phyloP scores from a whole-genome alignment of 2,888 invertebrate genomes.

The Eristalis tenax region DNA sequence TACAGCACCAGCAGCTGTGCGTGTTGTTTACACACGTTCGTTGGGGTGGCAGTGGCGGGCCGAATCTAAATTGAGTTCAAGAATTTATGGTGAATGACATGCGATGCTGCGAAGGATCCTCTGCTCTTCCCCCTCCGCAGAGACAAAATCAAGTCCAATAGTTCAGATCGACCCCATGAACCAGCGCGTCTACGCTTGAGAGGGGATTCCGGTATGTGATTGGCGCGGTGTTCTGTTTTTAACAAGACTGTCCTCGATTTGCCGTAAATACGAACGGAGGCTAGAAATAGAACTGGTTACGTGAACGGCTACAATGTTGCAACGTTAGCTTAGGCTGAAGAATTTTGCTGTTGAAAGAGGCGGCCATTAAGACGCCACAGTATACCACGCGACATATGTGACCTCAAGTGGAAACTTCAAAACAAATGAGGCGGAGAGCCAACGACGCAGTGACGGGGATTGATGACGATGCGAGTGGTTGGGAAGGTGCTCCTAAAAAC shows the following conservation, averaged over 20 bases:
- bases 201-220: slow-evolving; percentile 26
- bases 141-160: slow-evolving; percentile 27
- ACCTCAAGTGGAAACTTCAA: slow-evolving; percentile 24
- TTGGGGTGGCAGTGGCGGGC: neutral
- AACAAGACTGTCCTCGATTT: slow-evolving; percentile 52
- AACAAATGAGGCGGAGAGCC: neutral
- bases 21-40: slow-evolving; percentile 35
- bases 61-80: slow-evolving; percentile 48
- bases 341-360: slow-evolving; percentile 29
- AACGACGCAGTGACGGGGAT: neutral
- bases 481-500: neutral
- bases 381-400: neutral
- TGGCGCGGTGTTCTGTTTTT: neutral
- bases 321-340: slow-evolving; percentile 21
- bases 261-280: slow-evolving; percentile 47
- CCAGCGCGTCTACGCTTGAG: neutral
- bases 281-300: slow-evolving; percentile 50
- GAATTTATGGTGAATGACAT: slow-evolving; percentile 60
- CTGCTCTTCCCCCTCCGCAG: neutral
- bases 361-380: neutral
- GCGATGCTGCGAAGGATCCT: slow-evolving; percentile 39
- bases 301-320: slow-evolving; percentile 47
- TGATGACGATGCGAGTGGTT: neutral
- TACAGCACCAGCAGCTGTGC: slow-evolving; percentile 40
- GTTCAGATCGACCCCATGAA: slow-evolving; percentile 20